A percentile compares a stretch with the other conserved stretches of the same genome.
phyloP scores from a whole-genome alignment of 2,888 invertebrate genomes.

The Drosophila tanythrix region DNA sequence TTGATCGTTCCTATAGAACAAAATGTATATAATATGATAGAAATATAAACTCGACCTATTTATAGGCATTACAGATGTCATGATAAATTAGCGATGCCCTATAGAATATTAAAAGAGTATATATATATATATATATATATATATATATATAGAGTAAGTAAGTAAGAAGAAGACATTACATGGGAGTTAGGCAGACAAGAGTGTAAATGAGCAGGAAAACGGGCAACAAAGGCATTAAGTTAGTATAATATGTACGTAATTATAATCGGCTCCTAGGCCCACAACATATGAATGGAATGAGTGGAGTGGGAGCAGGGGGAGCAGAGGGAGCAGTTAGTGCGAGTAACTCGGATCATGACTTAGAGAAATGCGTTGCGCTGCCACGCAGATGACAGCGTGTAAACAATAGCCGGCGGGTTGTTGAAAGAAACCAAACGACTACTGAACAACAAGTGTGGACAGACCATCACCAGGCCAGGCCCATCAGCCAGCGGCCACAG shows the following conservation, averaged over 20 bases:
- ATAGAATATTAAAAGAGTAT: background rate
- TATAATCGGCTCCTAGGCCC: conserved; percentile 41
- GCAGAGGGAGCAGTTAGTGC: conserved; percentile 30
- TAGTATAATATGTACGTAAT: conserved; percentile 68
- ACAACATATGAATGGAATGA: conserved; percentile 1
- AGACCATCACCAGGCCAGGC: conserved; percentile 19
- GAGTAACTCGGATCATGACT: conserved; percentile 58
- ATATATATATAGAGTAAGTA: no score
- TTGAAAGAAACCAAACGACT: conserved; percentile 47
- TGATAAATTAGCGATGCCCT: background rate
- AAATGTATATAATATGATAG: background rate
- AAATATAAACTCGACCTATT: background rate
- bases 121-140: no score
- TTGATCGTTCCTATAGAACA: background rate
- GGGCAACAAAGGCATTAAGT: conserved; percentile 43
- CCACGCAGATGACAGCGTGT: conserved; percentile 62
- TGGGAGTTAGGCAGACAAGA: conserved; percentile 52
- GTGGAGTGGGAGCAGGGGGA: conserved; percentile 11
- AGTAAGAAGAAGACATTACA: conserved; percentile 41
- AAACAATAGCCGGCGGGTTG: conserved; percentile 58
- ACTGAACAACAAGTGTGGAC: conserved; percentile 70
- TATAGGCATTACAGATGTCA: background rate
- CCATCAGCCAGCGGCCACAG: conserved; percentile 32
- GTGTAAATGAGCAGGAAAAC: conserved; percentile 43
- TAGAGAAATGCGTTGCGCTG: conserved; percentile 47